Percentiles rank a stretch among this genome's conserved stretches.
Evolutionary conservation across 37 sponge, comb jelly and placozoan species (phyloP).

Genomic region (Cliona cf. orientalis): DNA sequence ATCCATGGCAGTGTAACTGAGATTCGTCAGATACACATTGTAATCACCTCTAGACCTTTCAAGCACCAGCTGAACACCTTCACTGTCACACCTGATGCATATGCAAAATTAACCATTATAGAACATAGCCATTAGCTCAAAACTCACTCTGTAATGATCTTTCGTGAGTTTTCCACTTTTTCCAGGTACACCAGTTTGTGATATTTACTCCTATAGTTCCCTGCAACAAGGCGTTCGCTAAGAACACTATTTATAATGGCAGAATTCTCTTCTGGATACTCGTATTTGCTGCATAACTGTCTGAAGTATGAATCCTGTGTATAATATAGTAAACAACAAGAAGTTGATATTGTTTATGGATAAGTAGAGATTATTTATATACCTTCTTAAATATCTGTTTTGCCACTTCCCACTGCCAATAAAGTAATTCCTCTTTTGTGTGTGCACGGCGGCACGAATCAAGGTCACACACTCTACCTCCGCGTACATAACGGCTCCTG

Average conservation of each 20-base stretch:
- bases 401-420: constrained; percentile 12
- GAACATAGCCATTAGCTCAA: neutral
- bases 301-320: neutral
- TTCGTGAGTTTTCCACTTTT: neutral
- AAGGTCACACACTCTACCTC: neutral
- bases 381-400: neutral
- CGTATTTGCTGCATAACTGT: neutral
- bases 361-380: neutral
- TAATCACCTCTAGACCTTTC: neutral
- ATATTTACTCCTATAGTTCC: constrained; percentile 1
- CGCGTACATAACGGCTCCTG: too few species aligned
- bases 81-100: neutral
- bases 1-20: constrained; percentile 6
- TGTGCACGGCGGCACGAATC: neutral
- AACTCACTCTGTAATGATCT: constrained; percentile 13
- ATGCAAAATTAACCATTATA: neutral
- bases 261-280: neutral
- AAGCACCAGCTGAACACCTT: neutral
- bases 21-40: neutral
- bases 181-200: constrained; percentile 22
- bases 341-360: neutral
- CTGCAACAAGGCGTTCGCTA: neutral
- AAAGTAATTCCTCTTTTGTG: neutral
- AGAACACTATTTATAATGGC: neutral
- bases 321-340: neutral